Evolutionary conservation across 30 jellyfish, hydroid and myxozoan species (phyloP).

Genomic region (Aurelia sp.): DNA sequence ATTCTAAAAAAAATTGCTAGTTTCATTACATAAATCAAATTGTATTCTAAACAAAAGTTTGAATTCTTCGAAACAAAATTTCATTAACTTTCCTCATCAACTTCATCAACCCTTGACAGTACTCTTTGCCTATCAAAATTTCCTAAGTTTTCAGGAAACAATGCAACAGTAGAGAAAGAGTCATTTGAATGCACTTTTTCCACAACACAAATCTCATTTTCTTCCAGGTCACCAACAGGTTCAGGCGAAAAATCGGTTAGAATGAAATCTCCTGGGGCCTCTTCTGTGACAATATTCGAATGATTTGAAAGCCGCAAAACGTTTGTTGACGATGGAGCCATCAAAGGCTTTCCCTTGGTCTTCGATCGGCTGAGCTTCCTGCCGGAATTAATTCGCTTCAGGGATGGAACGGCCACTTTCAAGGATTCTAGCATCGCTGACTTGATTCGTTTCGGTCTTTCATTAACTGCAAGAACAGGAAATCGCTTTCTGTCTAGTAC

Average conservation of each 20-base stretch:
- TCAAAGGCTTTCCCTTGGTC: not conserved
- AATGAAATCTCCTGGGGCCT: conserved; percentile 10
- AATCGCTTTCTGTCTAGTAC: conserved; percentile 20
- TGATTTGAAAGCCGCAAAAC: too few species aligned
- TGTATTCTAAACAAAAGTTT: not conserved
- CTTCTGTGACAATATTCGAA: not conserved
- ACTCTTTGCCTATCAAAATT: conserved; percentile 24
- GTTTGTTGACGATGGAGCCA: not conserved
- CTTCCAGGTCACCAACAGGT: not conserved
- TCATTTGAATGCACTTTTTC: not conserved
- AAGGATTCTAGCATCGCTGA: conserved; percentile 58
- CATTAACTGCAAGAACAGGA: conserved; percentile 39
- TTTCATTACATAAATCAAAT: too few species aligned
- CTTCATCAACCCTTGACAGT: conserved; percentile 40
- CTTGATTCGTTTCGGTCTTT: conserved; percentile 54
- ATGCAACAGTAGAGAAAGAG: not conserved
- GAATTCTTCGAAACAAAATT: not conserved
- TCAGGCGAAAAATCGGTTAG: not conserved
- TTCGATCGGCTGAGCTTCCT: not conserved
- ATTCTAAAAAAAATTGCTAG: too few species aligned
- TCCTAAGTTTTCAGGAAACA: conserved; percentile 11
- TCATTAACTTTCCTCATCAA: not conserved
- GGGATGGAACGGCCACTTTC: conserved; percentile 43
- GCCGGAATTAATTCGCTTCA: conserved; percentile 19
- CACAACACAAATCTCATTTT: not conserved